phyloP scores from a whole-genome alignment of 2,113 vertebrate genomes.

The Xenotilapia flavipinnis region DNA sequence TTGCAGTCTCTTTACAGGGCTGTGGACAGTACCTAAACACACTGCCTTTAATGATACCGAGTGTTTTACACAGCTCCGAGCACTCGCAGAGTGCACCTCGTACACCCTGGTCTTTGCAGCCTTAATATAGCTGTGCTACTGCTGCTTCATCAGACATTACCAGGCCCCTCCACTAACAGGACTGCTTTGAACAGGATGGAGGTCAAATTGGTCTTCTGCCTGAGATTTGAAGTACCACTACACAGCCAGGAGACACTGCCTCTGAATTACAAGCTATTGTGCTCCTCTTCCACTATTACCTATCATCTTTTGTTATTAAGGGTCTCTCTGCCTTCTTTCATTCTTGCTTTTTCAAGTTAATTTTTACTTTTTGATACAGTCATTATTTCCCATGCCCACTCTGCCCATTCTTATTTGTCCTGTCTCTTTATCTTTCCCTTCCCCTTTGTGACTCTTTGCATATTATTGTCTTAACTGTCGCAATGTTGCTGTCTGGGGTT shows the following conservation, averaged over 20 bases:
- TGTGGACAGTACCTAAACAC: constrained; percentile 29
- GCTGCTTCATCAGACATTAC: not conserved
- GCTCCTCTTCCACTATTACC: not conserved
- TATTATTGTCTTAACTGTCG: constrained; percentile 35
- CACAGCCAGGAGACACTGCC: not conserved
- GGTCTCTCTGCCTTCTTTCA: not conserved
- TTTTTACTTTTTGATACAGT: not conserved
- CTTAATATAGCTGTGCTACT: constrained; percentile 6
- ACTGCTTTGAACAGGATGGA: constrained; percentile 8
- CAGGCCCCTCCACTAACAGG: not conserved
- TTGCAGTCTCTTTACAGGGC: constrained; percentile 18
- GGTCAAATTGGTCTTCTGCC: constrained; percentile 14
- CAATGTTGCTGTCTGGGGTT: constrained; percentile 30
- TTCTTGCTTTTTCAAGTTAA: not conserved
- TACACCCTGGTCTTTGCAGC: not conserved
- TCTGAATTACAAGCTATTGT: not conserved
- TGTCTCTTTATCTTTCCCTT: not conserved
- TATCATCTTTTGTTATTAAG: not conserved
- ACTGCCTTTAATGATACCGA: constrained; percentile 45
- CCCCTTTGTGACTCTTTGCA: not conserved
- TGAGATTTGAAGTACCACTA: not conserved
- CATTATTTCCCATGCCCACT: not conserved
- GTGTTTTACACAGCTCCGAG: constrained; percentile 23
- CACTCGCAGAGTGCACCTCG: constrained; percentile 5
- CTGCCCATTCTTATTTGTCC: not conserved